Base-by-base conservation (phyloP, 2,888 invertebrate genomes). In the Idaea straminata region DNA sequence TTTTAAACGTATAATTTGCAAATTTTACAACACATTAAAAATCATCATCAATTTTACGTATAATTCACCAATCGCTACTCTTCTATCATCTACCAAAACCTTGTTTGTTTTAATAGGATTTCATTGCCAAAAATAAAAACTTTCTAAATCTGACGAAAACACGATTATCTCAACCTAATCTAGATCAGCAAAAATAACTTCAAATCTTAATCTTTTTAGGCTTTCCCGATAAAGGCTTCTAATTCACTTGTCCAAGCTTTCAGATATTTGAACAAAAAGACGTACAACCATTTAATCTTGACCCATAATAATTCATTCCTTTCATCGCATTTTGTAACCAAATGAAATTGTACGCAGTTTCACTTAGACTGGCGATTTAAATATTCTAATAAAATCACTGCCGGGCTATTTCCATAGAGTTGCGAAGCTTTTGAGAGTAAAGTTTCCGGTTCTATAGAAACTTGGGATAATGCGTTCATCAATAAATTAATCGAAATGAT, bases 361-460 rank as follows among this genome's bases (percentile, higher is more conserved):
- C 71, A 64, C 13, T 13, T 66, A 63, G 5, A 63, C 64, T 77
- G 77, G 78, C 66, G 67, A 70, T 73, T 71, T 72, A 71, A 77
- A 75, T 77, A 78, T 77, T 80, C 74, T 74, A 78, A 79, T 75
- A 76, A 80, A 79, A 78, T 77, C 75, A 75, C 71, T 70, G 70
- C 67, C 66, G 73, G 71, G 69, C 74, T 74, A 76, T 73, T 79
- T 76, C 72, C 62, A 34, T 61, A 57, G 68, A 76, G 71, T 76
- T 77, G 66, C 66, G 70, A 73, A 77, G 73, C 74, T 74, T 75
- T 77, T 75, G 74, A 72, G 69, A 75, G 75, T 69, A 67, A 64
- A 59, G 59, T 59, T 59, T 13, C 10, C 47, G 5, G 5, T 47
- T 47, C 47, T 47, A 47, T 47, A 10, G 47, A 47, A 47, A 47